Conservation (phyloP, 2,113 vertebrate species). For the Psephotus haematonotus region DNA sequence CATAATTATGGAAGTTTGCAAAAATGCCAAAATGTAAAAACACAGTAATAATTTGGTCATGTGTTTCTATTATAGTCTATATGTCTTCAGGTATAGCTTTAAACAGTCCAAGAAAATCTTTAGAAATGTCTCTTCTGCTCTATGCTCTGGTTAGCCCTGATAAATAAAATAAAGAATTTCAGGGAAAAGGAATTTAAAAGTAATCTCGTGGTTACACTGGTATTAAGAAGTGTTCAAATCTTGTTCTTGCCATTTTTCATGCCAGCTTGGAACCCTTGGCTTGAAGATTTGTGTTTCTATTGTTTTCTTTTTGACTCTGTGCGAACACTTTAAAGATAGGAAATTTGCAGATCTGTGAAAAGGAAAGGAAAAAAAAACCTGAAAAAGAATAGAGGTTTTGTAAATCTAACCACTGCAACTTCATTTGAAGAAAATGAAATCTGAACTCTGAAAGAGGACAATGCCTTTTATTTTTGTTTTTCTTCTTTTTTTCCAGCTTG, state of each 20-base stretch:
- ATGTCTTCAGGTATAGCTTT: background rate
- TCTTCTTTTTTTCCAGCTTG: conserved; percentile 53
- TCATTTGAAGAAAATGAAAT: conserved; percentile 71
- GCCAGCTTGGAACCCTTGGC: background rate
- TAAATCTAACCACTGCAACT: conserved; percentile 64
- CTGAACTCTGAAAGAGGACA: conserved; percentile 69
- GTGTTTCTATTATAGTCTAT: background rate
- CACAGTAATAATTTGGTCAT: background rate
- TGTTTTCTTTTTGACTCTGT: conserved; percentile 59
- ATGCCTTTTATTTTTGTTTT: conserved; percentile 52
- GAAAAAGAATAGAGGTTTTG: conserved; percentile 58
- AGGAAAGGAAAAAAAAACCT: background rate
- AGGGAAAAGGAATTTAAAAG: conserved; percentile 39
- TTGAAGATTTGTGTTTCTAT: conserved; percentile 52
- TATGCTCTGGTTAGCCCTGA: background rate
- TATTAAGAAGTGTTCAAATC: conserved; percentile 36
- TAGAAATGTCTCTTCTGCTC: background rate
- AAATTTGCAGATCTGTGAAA: conserved; percentile 46
- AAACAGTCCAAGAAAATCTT: background rate
- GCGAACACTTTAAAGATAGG: conserved; percentile 49
- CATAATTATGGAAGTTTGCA: conserved; percentile 62
- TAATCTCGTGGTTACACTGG: conserved; percentile 27
- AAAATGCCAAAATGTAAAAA: conserved; percentile 58
- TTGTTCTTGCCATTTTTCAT: conserved; percentile 34
- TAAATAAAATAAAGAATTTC: conserved; percentile 28